Percentiles rank a stretch among this genome's conserved stretches.
These are phyloP conservation scores for Tachystola acroxantha DNA, from an alignment of 2,888 invertebrate species.

Conservation along the genomic window DNA sequence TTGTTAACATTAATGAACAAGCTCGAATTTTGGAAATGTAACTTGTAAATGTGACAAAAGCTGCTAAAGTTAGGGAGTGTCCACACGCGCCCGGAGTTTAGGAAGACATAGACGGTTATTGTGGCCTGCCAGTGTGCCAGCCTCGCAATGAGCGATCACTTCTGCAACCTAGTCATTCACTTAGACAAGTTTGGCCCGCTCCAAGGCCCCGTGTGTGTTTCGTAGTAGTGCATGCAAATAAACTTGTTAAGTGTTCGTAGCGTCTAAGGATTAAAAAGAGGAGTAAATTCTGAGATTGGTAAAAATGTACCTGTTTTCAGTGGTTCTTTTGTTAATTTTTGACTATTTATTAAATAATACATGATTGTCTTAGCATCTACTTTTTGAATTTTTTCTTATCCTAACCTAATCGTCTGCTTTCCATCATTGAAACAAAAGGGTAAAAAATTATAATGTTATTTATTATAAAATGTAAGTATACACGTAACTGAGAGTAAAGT, in stretches of 20 bases:
- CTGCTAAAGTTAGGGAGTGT: constrained; percentile 21
- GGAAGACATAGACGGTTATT: constrained; percentile 27
- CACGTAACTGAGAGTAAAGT: constrained; percentile 59
- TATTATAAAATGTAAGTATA: constrained; percentile 74
- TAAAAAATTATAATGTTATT: constrained; percentile 72
- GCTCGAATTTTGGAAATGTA: constrained; percentile 26
- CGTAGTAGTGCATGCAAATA: constrained; percentile 69
- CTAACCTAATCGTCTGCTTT: background rate
- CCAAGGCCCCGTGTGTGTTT: constrained; percentile 52
- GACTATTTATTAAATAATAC: constrained; percentile 76
- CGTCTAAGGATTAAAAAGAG: constrained; percentile 68
- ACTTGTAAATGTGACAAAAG: constrained; percentile 21
- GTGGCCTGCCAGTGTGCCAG: constrained; percentile 27
- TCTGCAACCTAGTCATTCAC: constrained; percentile 75
- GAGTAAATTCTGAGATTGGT: constrained; percentile 73
- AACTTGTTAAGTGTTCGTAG: constrained; percentile 76
- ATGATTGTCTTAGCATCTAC: constrained; percentile 76
- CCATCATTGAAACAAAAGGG: constrained; percentile 25
- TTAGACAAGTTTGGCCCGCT: constrained; percentile 56
- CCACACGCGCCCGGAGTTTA: constrained; percentile 23
- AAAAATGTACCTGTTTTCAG: constrained; percentile 76
- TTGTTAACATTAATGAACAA: constrained; percentile 34
- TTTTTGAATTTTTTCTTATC: constrained; percentile 37
- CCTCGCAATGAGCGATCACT: constrained; percentile 47
- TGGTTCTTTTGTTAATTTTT: constrained; percentile 77